These are phyloP conservation scores for Onychorhynchus coronatus DNA, from an alignment of 2,113 vertebrate genomes.

Conservation along the genomic window DNA sequence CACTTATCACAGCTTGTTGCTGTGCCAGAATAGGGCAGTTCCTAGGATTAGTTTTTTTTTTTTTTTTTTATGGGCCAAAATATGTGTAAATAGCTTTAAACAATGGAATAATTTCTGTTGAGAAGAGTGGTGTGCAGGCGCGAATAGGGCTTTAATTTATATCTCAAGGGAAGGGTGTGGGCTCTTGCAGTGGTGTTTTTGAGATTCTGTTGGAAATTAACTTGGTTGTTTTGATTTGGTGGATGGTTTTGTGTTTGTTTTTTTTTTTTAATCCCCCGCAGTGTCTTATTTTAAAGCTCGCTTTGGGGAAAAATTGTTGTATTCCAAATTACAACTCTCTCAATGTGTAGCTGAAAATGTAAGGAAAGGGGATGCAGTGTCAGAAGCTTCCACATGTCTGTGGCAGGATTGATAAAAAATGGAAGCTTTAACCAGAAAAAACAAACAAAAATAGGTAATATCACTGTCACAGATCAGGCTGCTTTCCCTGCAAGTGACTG, in stretches of 20 bases:
- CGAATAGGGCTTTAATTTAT: not conserved
- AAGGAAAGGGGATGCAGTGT: slow-evolving; percentile 3
- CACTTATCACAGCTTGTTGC: not conserved
- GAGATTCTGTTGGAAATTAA: slow-evolving; percentile 8
- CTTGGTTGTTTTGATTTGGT: not conserved
- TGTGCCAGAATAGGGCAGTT: not conserved
- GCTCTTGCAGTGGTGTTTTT: not conserved
- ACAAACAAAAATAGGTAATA: not conserved
- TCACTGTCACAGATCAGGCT: not conserved
- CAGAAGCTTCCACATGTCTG: not conserved
- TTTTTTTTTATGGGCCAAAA: not conserved
- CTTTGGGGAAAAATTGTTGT: not conserved
- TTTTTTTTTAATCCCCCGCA: too few species aligned
- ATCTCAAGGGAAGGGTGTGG: slow-evolving; percentile 44
- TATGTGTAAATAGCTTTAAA: slow-evolving; percentile 9
- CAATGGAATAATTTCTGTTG: slow-evolving; percentile 48
- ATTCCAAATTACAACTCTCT: not conserved
- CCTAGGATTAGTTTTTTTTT: not conserved
- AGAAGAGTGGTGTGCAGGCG: not conserved
- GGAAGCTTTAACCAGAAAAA: slow-evolving; percentile 5
- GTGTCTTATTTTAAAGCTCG: not conserved
- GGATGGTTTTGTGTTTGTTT: too few species aligned
- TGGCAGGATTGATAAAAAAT: not conserved
- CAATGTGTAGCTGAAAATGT: not conserved
- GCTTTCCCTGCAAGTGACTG: slow-evolving; percentile 35